Base-by-base conservation (phyloP, 2,888 invertebrate genomes). In the Eupithecia dodoneata region DNA sequence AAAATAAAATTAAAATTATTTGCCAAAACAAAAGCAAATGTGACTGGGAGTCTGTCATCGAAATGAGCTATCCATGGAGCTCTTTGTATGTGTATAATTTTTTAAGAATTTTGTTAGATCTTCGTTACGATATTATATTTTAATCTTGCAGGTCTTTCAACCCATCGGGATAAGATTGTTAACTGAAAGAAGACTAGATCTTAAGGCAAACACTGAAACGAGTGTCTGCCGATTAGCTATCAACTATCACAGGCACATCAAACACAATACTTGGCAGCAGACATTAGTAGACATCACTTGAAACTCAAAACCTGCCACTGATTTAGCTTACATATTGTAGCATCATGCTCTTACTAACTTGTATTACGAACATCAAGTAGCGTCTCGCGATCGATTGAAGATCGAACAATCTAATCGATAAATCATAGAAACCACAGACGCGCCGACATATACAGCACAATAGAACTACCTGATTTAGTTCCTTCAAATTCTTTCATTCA, bases 381-480 rank as follows among this genome's bases (percentile, higher is more conserved):
- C 92, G 89, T 91, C 90, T 84, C 73, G 45, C 45, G n/a, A 78
- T 84, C 86, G 86, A 90, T 89, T 87, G 82, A 88, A 85, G 83
- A 85, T 85, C 90, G 90, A 90, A 90, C 90, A 91, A 92, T 91
- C 89, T 80, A 81, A 81, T 84, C 91, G 88, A 94, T 94, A 91
- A 94, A 95, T 94, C 94, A 94, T 88, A 84, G 81, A 81, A 30
- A 69, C 70, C 85, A 86, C 91, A 93, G 90, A 89, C 87, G 84
- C 82, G 91, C 93, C 94, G 94, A 88, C 91, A 87, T 87, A 85
- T 84, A 84, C 87, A 87, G 87, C 87, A 94, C 94, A 95, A 95
- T 92, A 84, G 87, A 87, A 94, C 94, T 94, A 95, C 94, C 94
- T 93, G 92, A 93, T 94, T 91, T 89, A 86, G 63, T 63, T 63